Conservation (phyloP, 2,888 invertebrate species). For the Plagiodera versicolora region DNA sequence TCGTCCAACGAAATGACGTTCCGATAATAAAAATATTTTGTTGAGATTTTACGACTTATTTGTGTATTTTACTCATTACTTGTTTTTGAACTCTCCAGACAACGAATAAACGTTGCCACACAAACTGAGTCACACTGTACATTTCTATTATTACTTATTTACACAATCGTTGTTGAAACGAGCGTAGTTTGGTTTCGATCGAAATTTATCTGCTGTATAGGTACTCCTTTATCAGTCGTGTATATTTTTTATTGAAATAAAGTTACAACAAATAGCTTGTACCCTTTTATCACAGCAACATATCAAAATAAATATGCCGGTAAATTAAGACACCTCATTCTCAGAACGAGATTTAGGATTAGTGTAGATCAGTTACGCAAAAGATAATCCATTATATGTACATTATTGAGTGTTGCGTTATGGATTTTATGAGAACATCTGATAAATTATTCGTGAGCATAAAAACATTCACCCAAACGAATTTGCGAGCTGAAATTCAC, state of each 20-base stretch:
- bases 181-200: constrained; percentile 3
- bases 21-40: constrained; percentile 11
- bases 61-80: constrained; percentile 11
- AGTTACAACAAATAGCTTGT: constrained; percentile 14
- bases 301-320: constrained; percentile 12
- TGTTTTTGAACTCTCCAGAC: constrained; percentile 13
- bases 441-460: no score
- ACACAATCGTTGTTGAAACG: constrained; percentile 11
- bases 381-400: neutral
- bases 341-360: neutral
- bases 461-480: no score
- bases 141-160: constrained; percentile 14
- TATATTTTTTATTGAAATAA: constrained; percentile 22
- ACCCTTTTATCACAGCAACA: constrained; percentile 7
- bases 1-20: neutral
- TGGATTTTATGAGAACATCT: no score
- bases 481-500: no score
- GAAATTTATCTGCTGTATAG: constrained; percentile 9
- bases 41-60: constrained; percentile 13
- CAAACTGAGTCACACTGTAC: constrained; percentile 16
- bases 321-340: constrained; percentile 8
- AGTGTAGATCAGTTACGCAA: neutral
- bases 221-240: constrained; percentile 17
- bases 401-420: no score
- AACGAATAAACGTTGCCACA: constrained; percentile 16